A percentile compares a stretch with the other conserved stretches of the same genome.
These are phyloP conservation scores for Andricus quercusramuli DNA, from an alignment of 2,888 invertebrate genomes.

Conservation along the genomic window DNA sequence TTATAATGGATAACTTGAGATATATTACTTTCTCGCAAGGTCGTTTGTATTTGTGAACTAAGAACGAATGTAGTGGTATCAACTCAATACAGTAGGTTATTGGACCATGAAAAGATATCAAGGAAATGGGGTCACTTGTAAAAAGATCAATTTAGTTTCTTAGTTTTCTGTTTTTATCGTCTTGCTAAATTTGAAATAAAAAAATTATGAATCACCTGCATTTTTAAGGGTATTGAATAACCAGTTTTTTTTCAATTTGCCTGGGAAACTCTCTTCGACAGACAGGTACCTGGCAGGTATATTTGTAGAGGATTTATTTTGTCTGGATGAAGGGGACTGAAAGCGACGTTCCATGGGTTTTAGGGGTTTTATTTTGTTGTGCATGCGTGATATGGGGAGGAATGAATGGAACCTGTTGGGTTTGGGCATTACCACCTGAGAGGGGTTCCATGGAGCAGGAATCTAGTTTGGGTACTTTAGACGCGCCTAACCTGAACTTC, in stretches of 20 bases:
- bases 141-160: background rate
- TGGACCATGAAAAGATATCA: background rate
- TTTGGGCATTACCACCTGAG: constrained; percentile 52
- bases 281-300: constrained; percentile 36
- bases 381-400: constrained; percentile 45
- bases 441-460: constrained; percentile 31
- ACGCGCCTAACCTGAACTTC: background rate
- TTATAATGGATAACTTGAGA: constrained; percentile 23
- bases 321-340: constrained; percentile 1
- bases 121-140: background rate
- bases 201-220: background rate
- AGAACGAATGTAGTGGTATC: background rate
- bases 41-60: constrained; percentile 17
- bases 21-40: background rate
- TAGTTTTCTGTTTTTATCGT: background rate
- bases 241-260: constrained; percentile 2
- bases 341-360: constrained; percentile 3
- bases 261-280: constrained; percentile 24
- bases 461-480: constrained; percentile 3
- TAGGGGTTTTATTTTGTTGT: background rate
- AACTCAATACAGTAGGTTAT: background rate
- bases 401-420: constrained; percentile 56
- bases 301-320: constrained; percentile 32
- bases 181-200: background rate
- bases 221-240: background rate